Base-by-base conservation (phyloP, 2,888 invertebrate genomes). In the Eristalis pertinax region DNA sequence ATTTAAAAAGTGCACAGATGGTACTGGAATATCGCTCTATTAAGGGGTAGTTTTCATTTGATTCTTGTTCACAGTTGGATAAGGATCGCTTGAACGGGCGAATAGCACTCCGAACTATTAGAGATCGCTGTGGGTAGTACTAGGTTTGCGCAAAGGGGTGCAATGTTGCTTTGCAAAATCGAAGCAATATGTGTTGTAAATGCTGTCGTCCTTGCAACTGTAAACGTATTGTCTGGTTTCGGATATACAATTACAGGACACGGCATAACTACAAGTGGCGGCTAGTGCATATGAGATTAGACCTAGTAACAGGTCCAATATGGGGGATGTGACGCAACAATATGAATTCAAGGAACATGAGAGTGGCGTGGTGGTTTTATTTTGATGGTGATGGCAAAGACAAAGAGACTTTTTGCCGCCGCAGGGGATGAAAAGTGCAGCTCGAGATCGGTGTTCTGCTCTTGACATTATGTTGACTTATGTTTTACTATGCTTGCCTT, bases 21-120 rank as follows among this genome's bases (percentile, higher is more conserved):
- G 89, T 85, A 74, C 88, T 88, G 76, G 87, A 89, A 89, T 90
- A 89, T 89, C 89, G 89, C 89, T 90, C 87, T 89, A 90, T 90
- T 89, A 90, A 78, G 92, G 93, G 93, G 92, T 93, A 92, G 92
- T 92, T 93, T 92, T 91, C 90, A 91, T 91, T 90, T 89, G 90
- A 89, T 90, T 89, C 89, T 90, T 90, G 91, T 91, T 82, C 81
- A 84, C 73, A 83, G 72, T 76, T 72, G 87, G 84, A 84, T 84
- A 84, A 84, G 80, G 84, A 84, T 84, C 80, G 73, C 50, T 60
- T 3, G 24, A 69, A 24, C 29, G 29, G 58, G 35, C 68, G 38
- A 78, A 72, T 68, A 73, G 83, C 78, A 58, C 35, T 50, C 76
- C 68, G 70, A 58, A 65, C 76, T 75, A 72, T 75, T 75, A 74